Percentiles rank a stretch among this genome's conserved stretches.
Evolutionary conservation across 2,888 invertebrate genomes (phyloP).

Genomic region (Acronicta leporina): DNA sequence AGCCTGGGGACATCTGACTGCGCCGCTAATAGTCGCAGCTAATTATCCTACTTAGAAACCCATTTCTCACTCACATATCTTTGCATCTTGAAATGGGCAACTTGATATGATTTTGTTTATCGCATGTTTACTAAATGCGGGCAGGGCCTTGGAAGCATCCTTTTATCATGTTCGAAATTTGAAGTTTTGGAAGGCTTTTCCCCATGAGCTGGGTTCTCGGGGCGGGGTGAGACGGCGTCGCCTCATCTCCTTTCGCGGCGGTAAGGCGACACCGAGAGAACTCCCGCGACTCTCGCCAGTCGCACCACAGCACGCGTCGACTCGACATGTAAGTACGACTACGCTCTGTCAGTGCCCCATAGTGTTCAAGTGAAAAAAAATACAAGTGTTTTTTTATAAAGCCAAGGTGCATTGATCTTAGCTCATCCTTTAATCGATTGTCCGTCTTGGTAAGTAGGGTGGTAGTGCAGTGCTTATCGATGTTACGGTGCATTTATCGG

Average conservation of each 20-base stretch:
- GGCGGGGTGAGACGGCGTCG: slow-evolving; percentile 73
- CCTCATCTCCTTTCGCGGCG: slow-evolving; percentile 86
- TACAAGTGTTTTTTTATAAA: slow-evolving; percentile 68
- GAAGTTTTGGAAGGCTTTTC: slow-evolving; percentile 61
- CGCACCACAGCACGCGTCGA: slow-evolving; percentile 89
- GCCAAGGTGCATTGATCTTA: slow-evolving; percentile 75
- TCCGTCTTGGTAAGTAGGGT: slow-evolving; percentile 75
- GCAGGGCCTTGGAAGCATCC: slow-evolving; percentile 48
- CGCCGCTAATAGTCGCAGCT: too few species aligned
- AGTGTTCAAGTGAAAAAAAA: slow-evolving; percentile 77
- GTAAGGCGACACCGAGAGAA: slow-evolving; percentile 86
- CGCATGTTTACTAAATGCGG: slow-evolving; percentile 26
- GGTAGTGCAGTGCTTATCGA: slow-evolving; percentile 69
- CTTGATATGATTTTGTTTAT: slow-evolving; percentile 22
- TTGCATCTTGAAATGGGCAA: slow-evolving; percentile 10
- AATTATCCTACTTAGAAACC: neutral
- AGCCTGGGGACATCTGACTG: too few species aligned
- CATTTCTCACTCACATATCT: neutral
- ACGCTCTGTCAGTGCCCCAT: slow-evolving; percentile 73
- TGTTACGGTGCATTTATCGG: slow-evolving; percentile 50
- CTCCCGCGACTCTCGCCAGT: slow-evolving; percentile 79
- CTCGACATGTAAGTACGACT: slow-evolving; percentile 88
- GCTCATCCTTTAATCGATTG: slow-evolving; percentile 47
- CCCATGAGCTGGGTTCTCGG: slow-evolving; percentile 73
- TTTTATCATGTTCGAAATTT: slow-evolving; percentile 50